These are phyloP conservation scores for Alosa sapidissima DNA, from an alignment of 2,797 vertebrate genomes.

Conservation along the genomic window DNA sequence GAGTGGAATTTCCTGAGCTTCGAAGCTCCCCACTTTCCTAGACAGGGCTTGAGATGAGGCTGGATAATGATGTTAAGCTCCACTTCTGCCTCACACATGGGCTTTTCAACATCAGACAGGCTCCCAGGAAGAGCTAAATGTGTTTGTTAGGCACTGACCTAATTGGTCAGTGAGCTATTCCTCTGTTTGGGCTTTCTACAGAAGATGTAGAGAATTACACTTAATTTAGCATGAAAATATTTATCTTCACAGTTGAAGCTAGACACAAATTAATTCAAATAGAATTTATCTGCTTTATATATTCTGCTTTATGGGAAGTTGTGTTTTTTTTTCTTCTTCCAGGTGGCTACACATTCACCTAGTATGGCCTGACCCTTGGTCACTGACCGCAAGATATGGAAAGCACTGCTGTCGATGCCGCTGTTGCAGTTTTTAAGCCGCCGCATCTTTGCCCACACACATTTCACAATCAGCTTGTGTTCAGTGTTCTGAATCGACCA, in stretches of 20 bases:
- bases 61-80: not conserved
- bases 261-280: slow-evolving; percentile 18
- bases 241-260: not conserved
- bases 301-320: slow-evolving; percentile 16
- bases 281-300: slow-evolving; percentile 25
- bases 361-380: slow-evolving; percentile 1
- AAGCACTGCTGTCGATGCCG: not conserved
- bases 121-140: not conserved
- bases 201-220: not conserved
- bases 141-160: not conserved
- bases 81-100: not conserved
- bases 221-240: slow-evolving; percentile 31
- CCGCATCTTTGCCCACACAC: not conserved
- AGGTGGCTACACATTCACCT: slow-evolving; percentile 24
- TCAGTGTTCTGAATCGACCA: not conserved
- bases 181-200: not conserved
- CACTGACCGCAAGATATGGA: not conserved
- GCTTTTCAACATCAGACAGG: not conserved
- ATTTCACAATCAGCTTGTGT: not conserved
- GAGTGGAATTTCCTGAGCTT: not conserved
- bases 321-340: slow-evolving; percentile 16
- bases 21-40: not conserved
- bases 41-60: not conserved
- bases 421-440: not conserved
- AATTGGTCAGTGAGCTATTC: not conserved